Percentiles rank a stretch among this genome's conserved stretches.
Evolutionary conservation across 2,797 vertebrate species (phyloP).

Genomic region (Artibeus lituratus): DNA sequence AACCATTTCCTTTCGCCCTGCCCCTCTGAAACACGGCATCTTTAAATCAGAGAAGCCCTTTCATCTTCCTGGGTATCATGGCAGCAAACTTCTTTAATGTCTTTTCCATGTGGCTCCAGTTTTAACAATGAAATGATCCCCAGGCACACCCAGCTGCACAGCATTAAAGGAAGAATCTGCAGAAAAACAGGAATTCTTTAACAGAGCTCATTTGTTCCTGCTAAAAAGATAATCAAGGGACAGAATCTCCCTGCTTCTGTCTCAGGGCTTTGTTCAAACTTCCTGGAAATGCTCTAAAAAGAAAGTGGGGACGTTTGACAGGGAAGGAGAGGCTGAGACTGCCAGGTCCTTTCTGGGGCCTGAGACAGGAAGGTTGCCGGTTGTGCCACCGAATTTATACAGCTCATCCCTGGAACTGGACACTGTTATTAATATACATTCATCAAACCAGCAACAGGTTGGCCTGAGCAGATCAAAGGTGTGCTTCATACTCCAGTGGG

Average conservation of each 20-base stretch:
- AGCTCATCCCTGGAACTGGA: not conserved
- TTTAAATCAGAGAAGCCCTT: constrained; percentile 67
- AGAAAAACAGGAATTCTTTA: constrained; percentile 15
- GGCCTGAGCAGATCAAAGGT: constrained; percentile 17
- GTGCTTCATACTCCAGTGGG: not conserved
- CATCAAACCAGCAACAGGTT: not conserved
- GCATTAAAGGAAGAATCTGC: constrained; percentile 55
- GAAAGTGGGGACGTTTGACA: not conserved
- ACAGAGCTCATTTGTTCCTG: not conserved
- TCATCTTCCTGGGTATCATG: constrained; percentile 74
- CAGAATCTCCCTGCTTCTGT: not conserved
- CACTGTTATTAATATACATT: not conserved
- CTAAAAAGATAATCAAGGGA: constrained; percentile 16
- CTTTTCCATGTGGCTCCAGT: constrained; percentile 79
- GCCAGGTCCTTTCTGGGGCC: not conserved
- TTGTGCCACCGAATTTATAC: not conserved
- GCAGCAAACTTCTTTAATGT: constrained; percentile 69
- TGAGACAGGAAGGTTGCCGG: not conserved
- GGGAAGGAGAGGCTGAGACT: not conserved
- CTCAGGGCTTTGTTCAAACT: not conserved
- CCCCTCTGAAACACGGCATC: not conserved
- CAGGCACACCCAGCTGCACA: constrained; percentile 64
- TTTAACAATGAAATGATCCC: constrained; percentile 77
- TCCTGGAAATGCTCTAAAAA: constrained; percentile 5
- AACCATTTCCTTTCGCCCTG: not conserved